These are phyloP conservation scores for Drosophila infuscata DNA, from an alignment of 2,888 invertebrate species.

Conservation along the genomic window DNA sequence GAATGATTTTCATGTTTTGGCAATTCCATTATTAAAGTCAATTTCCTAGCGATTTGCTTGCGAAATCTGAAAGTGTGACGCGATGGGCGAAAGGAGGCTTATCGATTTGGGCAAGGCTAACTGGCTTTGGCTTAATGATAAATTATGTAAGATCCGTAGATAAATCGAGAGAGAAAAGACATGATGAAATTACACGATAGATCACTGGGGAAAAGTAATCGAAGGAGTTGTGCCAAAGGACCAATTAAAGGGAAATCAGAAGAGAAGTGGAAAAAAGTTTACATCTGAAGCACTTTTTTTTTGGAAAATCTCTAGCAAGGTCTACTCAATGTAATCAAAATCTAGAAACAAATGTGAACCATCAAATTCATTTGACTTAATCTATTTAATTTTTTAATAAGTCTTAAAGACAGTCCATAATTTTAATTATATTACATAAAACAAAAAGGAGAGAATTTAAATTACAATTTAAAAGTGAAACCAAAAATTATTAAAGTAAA, in stretches of 20 bases:
- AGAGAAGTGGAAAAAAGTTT: neutral
- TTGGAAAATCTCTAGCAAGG: neutral
- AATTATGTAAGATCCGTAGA: conserved; percentile 30
- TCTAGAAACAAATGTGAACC: neutral
- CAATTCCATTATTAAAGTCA: conserved; percentile 36
- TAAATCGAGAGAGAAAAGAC: neutral
- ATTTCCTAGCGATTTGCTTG: conserved; percentile 44
- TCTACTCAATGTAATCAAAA: neutral
- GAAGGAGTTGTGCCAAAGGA: too few species aligned
- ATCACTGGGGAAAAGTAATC: neutral
- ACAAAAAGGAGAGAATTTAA: too few species aligned
- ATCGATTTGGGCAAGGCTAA: conserved; percentile 51
- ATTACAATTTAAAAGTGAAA: neutral
- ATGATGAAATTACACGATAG: neutral
- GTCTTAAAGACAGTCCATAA: too few species aligned
- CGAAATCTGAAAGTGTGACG: conserved; percentile 9
- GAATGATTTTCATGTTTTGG: conserved; percentile 50
- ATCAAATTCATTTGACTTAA: too few species aligned
- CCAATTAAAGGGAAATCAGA: neutral
- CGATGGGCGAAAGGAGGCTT: conserved; percentile 14
- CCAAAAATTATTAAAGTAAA: neutral
- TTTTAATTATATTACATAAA: too few species aligned
- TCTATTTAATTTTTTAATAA: neutral
- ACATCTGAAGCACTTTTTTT: fast-evolving
- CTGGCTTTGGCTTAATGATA: conserved; percentile 1